These are phyloP conservation scores for Tipula confusa DNA, from an alignment of 2,888 invertebrate genomes.

Conservation along the genomic window DNA sequence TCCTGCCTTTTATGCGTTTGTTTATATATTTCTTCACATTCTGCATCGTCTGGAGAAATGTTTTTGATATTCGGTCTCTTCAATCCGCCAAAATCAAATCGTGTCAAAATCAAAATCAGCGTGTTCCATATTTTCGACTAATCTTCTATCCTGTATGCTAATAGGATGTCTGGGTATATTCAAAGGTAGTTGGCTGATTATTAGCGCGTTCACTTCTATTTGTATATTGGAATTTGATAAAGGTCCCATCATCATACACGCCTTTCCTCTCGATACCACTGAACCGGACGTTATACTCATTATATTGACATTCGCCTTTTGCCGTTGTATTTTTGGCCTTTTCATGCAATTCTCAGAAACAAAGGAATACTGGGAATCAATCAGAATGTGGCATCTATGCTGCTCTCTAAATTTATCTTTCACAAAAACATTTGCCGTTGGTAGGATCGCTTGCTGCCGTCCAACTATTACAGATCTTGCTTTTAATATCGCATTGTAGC, in stretches of 20 bases:
- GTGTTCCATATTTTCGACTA: neutral
- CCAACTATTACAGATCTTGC: too few relatives aligned
- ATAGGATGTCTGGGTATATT: neutral
- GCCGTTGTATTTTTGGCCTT: too few relatives aligned
- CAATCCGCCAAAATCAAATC: too few relatives aligned
- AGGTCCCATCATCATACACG: neutral
- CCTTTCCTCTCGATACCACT: neutral
- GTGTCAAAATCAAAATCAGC: neutral
- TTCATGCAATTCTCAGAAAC: too few relatives aligned
- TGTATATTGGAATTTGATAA: neutral
- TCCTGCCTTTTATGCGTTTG: neutral
- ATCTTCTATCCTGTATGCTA: neutral
- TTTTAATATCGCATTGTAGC: too few relatives aligned
- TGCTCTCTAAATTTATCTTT: too few relatives aligned
- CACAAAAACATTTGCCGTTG: too few relatives aligned
- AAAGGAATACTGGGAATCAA: too few relatives aligned
- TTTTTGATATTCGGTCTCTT: too few relatives aligned
- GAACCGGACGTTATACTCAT: neutral
- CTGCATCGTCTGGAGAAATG: too few relatives aligned
- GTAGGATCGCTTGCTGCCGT: too few relatives aligned
- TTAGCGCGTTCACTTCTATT: neutral
- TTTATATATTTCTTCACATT: neutral
- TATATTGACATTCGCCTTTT: neutral
- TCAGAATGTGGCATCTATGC: too few relatives aligned
- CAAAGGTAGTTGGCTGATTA: neutral